These are phyloP conservation scores for Onychomys leucogaster DNA, from an alignment of 2,797 vertebrate genomes.

Conservation along the genomic window DNA sequence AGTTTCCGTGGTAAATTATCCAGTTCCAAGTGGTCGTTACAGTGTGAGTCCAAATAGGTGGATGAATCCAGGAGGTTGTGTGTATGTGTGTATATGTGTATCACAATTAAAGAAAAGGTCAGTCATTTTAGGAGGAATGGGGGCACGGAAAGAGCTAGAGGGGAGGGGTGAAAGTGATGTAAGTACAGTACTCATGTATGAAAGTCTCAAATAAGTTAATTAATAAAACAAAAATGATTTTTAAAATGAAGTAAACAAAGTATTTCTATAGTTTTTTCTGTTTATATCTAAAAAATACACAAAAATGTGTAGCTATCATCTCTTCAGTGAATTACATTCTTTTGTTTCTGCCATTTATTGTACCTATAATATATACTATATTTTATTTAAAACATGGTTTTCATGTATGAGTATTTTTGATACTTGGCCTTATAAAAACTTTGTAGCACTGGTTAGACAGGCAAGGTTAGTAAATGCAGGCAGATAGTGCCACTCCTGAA, in stretches of 20 bases:
- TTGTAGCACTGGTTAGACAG: constrained; percentile 33
- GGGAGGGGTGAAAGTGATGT: neutral
- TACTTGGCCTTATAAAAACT: constrained; percentile 43
- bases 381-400: constrained; percentile 19
- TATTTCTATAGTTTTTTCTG: neutral
- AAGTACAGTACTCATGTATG: neutral
- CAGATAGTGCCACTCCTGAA: neutral
- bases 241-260: neutral
- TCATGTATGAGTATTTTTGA: constrained; percentile 22
- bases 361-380: constrained; percentile 8
- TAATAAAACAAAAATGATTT: neutral
- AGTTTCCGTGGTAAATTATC: neutral
- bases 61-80: neutral
- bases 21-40: neutral
- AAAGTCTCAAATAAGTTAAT: neutral
- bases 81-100: neutral
- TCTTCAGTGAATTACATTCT: neutral
- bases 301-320: neutral
- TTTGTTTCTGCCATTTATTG: constrained; percentile 59
- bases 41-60: neutral
- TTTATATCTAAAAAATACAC: neutral
- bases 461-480: neutral
- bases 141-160: neutral
- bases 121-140: neutral
- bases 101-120: neutral